Evolutionary conservation across 2,888 invertebrate genomes (phyloP).

Genomic region (Dyspetes luteomarginatus): DNA sequence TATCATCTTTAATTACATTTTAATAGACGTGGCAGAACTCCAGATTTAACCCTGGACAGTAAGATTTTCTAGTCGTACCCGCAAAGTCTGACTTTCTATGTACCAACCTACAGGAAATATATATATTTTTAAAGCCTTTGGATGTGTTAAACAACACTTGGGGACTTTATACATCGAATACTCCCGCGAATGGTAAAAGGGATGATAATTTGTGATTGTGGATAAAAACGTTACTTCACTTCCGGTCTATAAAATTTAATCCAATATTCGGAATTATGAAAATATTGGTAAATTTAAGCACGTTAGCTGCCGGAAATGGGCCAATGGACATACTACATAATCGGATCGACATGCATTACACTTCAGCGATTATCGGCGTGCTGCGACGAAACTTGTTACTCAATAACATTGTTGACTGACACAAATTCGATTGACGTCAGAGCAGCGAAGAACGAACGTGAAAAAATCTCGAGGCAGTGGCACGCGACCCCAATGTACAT

Average conservation of each 20-base stretch:
- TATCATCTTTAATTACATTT: too few species aligned
- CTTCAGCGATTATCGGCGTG: background rate
- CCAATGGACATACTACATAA: background rate
- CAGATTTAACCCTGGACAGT: too few species aligned
- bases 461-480: conserved; percentile 50
- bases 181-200: conserved; percentile 20
- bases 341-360: background rate
- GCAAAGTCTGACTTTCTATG: too few species aligned
- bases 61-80: too few species aligned
- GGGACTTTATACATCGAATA: background rate
- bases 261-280: background rate
- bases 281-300: background rate
- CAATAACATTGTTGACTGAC: conserved; percentile 13
- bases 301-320: background rate
- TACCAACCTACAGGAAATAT: background rate
- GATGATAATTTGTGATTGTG: conserved; percentile 15
- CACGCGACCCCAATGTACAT: conserved; percentile 32
- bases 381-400: background rate
- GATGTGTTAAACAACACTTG: background rate
- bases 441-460: conserved; percentile 49
- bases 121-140: background rate
- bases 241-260: conserved; percentile 24
- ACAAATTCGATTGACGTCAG: conserved; percentile 59
- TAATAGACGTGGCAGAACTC: too few species aligned
- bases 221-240: conserved; percentile 13